phyloP scores from a whole-genome alignment of 2,888 invertebrate genomes.

The Pteria penguin region DNA sequence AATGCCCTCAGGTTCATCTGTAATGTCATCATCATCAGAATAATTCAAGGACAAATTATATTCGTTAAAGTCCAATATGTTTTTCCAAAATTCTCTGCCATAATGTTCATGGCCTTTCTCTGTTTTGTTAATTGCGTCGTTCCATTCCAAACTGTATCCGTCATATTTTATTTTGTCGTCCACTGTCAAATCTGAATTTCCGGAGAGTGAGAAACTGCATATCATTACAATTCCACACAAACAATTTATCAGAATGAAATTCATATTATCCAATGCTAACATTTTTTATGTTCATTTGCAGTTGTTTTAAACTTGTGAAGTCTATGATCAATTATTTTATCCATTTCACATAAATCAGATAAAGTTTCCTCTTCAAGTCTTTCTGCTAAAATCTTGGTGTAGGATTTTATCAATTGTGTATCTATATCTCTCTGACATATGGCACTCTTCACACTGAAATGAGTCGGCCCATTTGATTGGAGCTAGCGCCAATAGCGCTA shows the following conservation, averaged over 20 bases:
- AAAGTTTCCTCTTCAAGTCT: neutral
- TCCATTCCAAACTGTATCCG: too few species aligned
- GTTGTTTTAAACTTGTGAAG: too few species aligned
- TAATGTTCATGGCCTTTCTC: too few species aligned
- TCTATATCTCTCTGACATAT: neutral
- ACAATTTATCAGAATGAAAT: neutral
- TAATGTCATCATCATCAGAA: too few species aligned
- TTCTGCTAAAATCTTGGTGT: neutral
- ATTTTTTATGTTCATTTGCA: neutral
- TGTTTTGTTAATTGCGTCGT: too few species aligned
- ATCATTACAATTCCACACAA: neutral
- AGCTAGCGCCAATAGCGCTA: too few species aligned
- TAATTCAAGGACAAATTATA: too few species aligned
- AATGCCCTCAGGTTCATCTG: too few species aligned
- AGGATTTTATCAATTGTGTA: neutral
- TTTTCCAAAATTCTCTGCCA: too few species aligned
- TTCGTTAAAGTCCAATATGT: too few species aligned
- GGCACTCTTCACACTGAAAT: neutral
- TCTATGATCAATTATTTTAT: neutral
- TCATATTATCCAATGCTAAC: neutral
- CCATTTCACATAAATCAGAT: neutral
- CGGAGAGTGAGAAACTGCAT: neutral
- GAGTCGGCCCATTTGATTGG: neutral
- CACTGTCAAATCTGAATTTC: too few species aligned
- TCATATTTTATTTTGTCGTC: too few species aligned